Evolutionary conservation across 2,113 vertebrate species (phyloP), one percentile per base, ranked within the genome.

Genomic region (Kobus ellipsiprymnus): DNA sequence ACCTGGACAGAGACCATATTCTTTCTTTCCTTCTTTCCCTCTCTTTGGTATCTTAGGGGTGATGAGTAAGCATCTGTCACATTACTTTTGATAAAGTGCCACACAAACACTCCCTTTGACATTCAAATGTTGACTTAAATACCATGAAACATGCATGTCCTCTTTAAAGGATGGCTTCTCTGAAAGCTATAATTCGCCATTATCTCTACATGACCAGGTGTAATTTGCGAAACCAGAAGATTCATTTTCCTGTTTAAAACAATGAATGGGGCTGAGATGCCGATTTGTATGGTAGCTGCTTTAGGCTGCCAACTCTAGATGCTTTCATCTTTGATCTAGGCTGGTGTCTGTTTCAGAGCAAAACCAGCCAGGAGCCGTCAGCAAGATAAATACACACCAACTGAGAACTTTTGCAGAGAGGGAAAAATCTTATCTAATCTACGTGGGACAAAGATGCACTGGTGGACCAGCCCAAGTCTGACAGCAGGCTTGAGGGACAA

Each of bases 41-140:
- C 30, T 50, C 67, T 80, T 78, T 81, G 30, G 5, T 59, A 82
- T 83, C 60, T 82, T 60, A 30, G 36, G 60, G 1, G 9, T 23
- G 25, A 86, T 71, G 59, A 60, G 57, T 57, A 94, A 83, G 64
- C 33, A 64, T 36, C 48, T 82, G 52, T 82, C 82, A 17, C 14
- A 25, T 88, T 48, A 71, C 52, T 71, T 54, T 25, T 48, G 50
- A 60, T n/a, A 36, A 87, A 88, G 54, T 55, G 17, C 17, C 81
- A 59, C 4, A 10, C 15, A 48, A 3, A 3, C n/a, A 54, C 64
- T 78, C 50, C 29, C 25, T 92, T 59, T 78, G 60, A 85, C 90
- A 94, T 95, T 96, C 90, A 93, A 94, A 83, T 78, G 57, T 57
- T 6, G 36, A 87, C 87, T 96, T 96, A 97, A 93, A 87, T n/a